These are phyloP conservation scores for Pangasianodon gigas DNA, from an alignment of 2,113 vertebrate genomes.

Conservation along the genomic window DNA sequence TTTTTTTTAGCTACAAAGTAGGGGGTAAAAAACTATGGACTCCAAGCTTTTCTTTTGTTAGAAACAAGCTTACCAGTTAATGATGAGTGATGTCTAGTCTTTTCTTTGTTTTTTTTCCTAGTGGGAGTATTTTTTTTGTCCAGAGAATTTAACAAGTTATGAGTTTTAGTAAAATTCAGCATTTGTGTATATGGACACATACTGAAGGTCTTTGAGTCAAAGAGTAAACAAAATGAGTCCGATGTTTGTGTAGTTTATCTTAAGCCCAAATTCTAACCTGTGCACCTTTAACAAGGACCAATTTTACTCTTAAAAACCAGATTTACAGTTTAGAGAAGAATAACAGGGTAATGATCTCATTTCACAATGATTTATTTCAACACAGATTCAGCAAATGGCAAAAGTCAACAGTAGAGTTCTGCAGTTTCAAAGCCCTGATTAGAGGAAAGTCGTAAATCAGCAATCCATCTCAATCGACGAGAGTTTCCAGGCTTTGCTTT, in stretches of 20 bases:
- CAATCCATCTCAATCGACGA: conserved; percentile 63
- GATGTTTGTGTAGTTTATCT: not conserved
- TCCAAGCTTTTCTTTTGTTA: too few relatives aligned
- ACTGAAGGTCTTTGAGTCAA: not conserved
- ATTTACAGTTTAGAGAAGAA: not conserved
- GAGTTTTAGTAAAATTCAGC: not conserved
- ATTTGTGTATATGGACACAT: not conserved
- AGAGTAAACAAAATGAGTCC: not conserved
- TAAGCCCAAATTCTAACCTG: not conserved
- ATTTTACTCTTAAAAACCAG: not conserved
- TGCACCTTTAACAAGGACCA: too few relatives aligned
- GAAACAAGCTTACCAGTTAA: too few relatives aligned
- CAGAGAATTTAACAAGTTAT: too few relatives aligned
- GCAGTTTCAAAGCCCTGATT: not conserved
- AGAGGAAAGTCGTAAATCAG: conserved; percentile 20
- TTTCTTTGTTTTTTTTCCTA: not conserved
- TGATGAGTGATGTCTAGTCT: not conserved
- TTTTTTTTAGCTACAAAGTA: too few relatives aligned
- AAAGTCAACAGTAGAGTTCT: not conserved
- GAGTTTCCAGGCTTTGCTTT: conserved; percentile 25
- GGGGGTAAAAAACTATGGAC: too few relatives aligned
- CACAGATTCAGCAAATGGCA: not conserved
- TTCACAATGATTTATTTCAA: not conserved
- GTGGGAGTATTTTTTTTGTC: too few relatives aligned
- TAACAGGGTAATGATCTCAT: not conserved